These are phyloP conservation scores for Muschampia plurimacula DNA, from an alignment of 2,888 invertebrate species.

Conservation along the genomic window DNA sequence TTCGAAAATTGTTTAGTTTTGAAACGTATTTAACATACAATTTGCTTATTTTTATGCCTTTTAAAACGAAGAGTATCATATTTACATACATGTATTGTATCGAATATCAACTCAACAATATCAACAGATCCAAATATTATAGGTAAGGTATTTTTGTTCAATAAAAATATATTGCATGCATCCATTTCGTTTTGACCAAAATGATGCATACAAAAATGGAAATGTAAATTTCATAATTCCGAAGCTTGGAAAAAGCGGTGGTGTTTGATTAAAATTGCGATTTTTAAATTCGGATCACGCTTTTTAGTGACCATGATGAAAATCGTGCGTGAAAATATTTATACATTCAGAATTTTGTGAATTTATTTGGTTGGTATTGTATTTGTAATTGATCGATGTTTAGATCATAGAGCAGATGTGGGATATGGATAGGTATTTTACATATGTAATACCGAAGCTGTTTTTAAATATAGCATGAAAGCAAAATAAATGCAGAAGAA, in stretches of 20 bases:
- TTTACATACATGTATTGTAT: too few species aligned
- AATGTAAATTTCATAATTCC: conserved; percentile 23
- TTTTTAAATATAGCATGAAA: too few species aligned
- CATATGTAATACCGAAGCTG: too few species aligned
- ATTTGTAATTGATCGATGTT: background rate
- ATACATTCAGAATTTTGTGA: conserved; percentile 4
- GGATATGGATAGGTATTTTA: background rate
- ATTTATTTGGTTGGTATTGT: background rate
- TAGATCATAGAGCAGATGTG: background rate
- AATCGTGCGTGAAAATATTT: conserved; percentile 10
- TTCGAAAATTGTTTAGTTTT: too few species aligned
- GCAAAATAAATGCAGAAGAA: too few species aligned
- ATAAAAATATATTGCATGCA: conserved; percentile 17
- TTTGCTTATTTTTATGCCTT: too few species aligned
- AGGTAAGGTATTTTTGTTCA: background rate
- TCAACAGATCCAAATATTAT: too few species aligned
- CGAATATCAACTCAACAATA: too few species aligned
- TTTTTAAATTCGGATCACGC: conserved; percentile 23
- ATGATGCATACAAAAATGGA: conserved; percentile 5
- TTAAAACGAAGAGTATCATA: too few species aligned
- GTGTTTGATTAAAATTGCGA: conserved; percentile 18
- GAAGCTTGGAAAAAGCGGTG: conserved; percentile 11
- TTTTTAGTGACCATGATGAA: conserved; percentile 6
- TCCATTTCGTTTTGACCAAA: conserved; percentile 1
- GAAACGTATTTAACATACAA: too few species aligned